Evolutionary conservation across 1,140 invertebrate genomes (phyloP), one percentile per base, ranked within the genome.

Genomic region (Trichoplusia ni): DNA sequence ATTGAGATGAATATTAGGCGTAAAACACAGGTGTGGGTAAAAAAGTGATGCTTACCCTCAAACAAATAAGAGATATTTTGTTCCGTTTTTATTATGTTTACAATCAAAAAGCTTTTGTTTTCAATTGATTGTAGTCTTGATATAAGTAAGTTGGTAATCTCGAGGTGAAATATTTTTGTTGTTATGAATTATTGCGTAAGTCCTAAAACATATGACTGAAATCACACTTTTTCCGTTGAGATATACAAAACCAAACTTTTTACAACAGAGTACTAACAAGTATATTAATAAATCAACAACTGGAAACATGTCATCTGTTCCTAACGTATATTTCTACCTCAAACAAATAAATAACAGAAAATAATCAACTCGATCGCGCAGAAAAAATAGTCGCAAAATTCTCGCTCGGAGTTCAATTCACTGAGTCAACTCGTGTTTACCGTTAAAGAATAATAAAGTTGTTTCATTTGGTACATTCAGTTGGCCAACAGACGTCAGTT

Each of bases 401-500:
- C 8, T 13, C 8, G 38, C 44, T 29, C 2, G 16, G 4, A 21
- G 13, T 56, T 8, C 51, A 56, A 56, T 56, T 56, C 13, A 56
- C 19, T 27, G 23, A 56, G 51, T 56, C 54, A 33, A 59, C 54
- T 44, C 54, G 13, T 31, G 23, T 59, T 42, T 59, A 59, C 25
- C n/a, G 54, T 58, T 44, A 44, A 58, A 59, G 8, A 60, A 60
- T 47, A 60, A 47, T 47, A 60, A 46, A 23, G 42, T 47, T 47
- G 29, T 60, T 60, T 60, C 56, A 60, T 60, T 47, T 14, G 25
- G 63, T 59, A 78, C 69, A 77, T 71, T 73, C 58, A 75, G 69
- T 16, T 65, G 68, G 63, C 60, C 54, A 70, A 68, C 69, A 75
- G 64, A 67, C 75, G 75, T 74, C 77, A 79, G 75, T 79, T 81